Conservation (phyloP, 2,797 vertebrate genomes). For the Mormyrus proboscirostris region DNA sequence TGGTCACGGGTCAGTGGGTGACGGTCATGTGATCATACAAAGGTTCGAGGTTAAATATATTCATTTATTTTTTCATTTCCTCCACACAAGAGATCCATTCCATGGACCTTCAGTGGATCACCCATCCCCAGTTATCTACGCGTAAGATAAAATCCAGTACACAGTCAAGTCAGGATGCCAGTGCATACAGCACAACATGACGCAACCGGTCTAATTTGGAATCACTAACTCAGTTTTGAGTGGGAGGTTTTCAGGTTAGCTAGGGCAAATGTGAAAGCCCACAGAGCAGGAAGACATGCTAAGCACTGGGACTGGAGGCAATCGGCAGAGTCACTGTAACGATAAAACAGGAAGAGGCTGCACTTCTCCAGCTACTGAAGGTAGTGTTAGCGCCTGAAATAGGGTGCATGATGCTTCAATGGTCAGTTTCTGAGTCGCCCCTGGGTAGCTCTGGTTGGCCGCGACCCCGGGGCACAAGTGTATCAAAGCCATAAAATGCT, state of each 20-base stretch:
- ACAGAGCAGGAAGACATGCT: not conserved
- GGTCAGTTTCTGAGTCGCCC: not conserved
- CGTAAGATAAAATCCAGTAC: not conserved
- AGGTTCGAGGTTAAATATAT: not conserved
- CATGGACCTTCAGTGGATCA: not conserved
- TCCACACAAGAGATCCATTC: not conserved
- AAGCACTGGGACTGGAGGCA: not conserved
- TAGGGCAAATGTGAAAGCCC: not conserved
- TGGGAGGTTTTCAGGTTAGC: not conserved
- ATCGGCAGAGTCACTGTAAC: not conserved
- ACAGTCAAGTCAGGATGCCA: not conserved
- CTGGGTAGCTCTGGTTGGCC: not conserved
- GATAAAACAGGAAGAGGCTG: not conserved
- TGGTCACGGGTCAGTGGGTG: slow-evolving; percentile 15
- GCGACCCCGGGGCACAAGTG: not conserved
- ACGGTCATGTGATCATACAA: not conserved
- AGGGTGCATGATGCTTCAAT: not conserved
- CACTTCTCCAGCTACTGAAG: not conserved
- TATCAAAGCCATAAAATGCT: not conserved
- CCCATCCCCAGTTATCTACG: not conserved
- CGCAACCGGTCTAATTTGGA: not conserved
- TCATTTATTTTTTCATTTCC: not conserved
- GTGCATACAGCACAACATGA: not conserved
- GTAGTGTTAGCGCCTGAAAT: not conserved
- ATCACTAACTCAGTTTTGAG: not conserved